Percentiles rank a stretch among this genome's conserved stretches.
phyloP scores from a whole-genome alignment of 2,797 vertebrate species.

The Chrysolophus pictus region DNA sequence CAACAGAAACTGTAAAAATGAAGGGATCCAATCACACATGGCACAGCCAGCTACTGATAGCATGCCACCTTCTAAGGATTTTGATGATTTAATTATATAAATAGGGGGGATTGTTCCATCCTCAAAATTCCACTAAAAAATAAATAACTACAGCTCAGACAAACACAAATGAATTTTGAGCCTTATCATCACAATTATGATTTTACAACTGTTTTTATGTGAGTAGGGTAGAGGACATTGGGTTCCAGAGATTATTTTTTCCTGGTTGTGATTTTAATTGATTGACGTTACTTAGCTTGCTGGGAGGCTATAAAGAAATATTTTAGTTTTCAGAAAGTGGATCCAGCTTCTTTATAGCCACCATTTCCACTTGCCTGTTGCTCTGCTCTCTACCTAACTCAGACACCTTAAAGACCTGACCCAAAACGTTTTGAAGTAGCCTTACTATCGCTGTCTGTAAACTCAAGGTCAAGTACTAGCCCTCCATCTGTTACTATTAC shows the following conservation, averaged over 20 bases:
- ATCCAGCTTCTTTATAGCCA: rapidly evolving
- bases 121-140: constrained; percentile 49
- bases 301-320: not conserved
- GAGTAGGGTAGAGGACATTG: not conserved
- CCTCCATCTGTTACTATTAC: rapidly evolving
- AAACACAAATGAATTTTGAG: constrained; percentile 49
- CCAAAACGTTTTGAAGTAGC: too few species aligned
- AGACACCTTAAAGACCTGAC: not conserved
- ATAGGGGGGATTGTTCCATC: constrained; percentile 52
- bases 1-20: not conserved
- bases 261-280: not conserved
- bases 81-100: constrained; percentile 72
- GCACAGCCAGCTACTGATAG: constrained; percentile 29
- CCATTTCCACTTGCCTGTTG: not conserved
- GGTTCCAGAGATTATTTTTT: constrained; percentile 6
- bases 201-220: not conserved
- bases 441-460: too few species aligned
- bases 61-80: constrained; percentile 16
- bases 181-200: constrained; percentile 16
- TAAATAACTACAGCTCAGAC: constrained; percentile 59
- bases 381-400: not conserved
- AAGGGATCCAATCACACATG: not conserved
- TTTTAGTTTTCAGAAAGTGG: not conserved
- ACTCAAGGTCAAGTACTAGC: too few species aligned
- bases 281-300: not conserved